Base-by-base conservation (phyloP, 2,888 invertebrate genomes). In the Halictus quadricinctus region DNA sequence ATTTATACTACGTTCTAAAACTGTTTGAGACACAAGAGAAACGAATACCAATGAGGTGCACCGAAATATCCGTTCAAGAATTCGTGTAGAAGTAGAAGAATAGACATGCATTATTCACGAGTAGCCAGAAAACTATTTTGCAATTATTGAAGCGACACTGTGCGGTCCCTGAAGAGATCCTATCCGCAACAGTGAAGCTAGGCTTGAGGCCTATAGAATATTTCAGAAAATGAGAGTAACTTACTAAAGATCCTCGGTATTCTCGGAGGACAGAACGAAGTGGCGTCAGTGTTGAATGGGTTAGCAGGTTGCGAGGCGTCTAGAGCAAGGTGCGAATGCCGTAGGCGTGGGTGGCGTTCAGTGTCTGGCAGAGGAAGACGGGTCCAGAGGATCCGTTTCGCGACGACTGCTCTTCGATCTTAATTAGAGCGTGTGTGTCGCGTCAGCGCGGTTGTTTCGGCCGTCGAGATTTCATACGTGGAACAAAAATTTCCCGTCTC, bases 401-500 rank as follows among this genome's bases (percentile, higher is more conserved):
- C 64, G 64, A 64, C 64, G 64, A 64, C 29, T 29, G 79, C 79
- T 79, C 70, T 74, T 69, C 83, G 79, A 41, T 69, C 69, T 69
- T 69, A 69, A 69, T 69, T 69, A 46, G 64, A 73, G 46, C 25
- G 46, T 25, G 21, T 43, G 46, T 18, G 60, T 21, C 41, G n/a
- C 36, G 75, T 25, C 43, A 29, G 41, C 18, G 60, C 18, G 46
- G 46, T 76, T 76, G 3, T 36, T 2, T 75, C 75, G 58, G 58
- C 41, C 69, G 69, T 43, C n/a, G 69, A 43, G 69, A 69, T 69
- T 69, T 69, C 43, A 69, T 69, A 69, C n/a, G 70, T 25, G 64
- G 25, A 79, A 70, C 76, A 85, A 86, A 36, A 81, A 79, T 85
- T 69, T 79, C 72, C 72, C 69, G 85, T 85, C 85, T 81, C 80